Base-by-base conservation (phyloP, 1,140 invertebrate species). In the Penaeus japonicus region DNA sequence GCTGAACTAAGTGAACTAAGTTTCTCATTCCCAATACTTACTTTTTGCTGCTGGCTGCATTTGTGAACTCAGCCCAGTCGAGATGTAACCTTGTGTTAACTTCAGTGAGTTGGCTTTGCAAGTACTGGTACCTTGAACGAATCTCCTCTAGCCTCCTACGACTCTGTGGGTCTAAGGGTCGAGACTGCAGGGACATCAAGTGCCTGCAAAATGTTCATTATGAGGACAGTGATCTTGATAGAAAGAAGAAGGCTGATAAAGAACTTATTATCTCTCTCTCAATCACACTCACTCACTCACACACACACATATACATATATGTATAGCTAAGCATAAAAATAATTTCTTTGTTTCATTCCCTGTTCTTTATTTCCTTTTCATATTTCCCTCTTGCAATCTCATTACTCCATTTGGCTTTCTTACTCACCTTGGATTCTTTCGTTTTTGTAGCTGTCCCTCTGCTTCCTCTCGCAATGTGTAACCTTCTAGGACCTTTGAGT, bases 61-160 rank as follows among this genome's bases (percentile, higher is more conserved):
- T 88, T n/a, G 80, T 84, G 54, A 77, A 88, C 7, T 80, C 54
- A 35, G 73, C 81, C 87, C 87, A 88, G 47, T 88, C 87, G n/a
- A 88, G 81, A 47, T 88, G 87, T n/a, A 88, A 79, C 4, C 87
- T 70, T 54, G 80, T 88, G 24, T 88, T 39, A 4, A 88, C 73
- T 18, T 88, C 87, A 7, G 27, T 54, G 15, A 88, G 35, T n/a
- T 88, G 87, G 70, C 87, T 88, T 22, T 84, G 80, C 7, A 88
- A 70, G 65, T 88, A 88, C 70, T 88, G 87, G 80, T 88, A 88
- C 7, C 57, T 59, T 20, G 87, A 88, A 17, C 87, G 80, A 47
- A 88, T 84, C 39, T 77, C 87, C 24, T 88, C 87, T 70, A 88
- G 54, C 35, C 77, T 55, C 35, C 75, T 82, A 27, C 81, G 87